Evolutionary conservation across 64 coral and sea anemone genomes (phyloP).

Genomic region (Montipora capricornis): DNA sequence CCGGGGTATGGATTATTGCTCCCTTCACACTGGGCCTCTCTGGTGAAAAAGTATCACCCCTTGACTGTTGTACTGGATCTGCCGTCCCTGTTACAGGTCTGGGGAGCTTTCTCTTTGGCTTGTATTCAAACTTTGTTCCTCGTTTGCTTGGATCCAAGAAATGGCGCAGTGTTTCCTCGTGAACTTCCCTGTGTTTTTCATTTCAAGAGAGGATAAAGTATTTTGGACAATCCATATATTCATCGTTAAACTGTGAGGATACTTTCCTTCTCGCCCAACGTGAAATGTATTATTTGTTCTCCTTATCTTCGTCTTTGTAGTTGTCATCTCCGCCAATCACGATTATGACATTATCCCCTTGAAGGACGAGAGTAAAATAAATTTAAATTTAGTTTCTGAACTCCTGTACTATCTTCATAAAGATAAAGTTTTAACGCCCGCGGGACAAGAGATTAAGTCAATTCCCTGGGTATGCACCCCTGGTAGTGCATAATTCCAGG

Average conservation of each 20-base stretch:
- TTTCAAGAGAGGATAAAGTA: slow-evolving; percentile 85
- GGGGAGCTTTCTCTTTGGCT: not conserved
- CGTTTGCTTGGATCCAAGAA: slow-evolving; percentile 59
- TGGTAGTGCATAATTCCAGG: too few species aligned
- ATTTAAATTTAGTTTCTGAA: too few species aligned
- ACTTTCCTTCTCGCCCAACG: slow-evolving; percentile 62
- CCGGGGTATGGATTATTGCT: too few species aligned
- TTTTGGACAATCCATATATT: slow-evolving; percentile 53
- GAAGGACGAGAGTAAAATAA: not conserved
- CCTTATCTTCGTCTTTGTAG: slow-evolving; percentile 63
- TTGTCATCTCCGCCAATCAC: slow-evolving; percentile 83
- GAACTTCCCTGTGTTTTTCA: slow-evolving; percentile 60
- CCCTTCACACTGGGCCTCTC: too few species aligned
- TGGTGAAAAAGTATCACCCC: too few species aligned
- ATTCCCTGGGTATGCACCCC: too few species aligned
- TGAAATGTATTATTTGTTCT: slow-evolving; percentile 52
- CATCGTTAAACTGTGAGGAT: slow-evolving; percentile 60
- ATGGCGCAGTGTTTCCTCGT: slow-evolving; percentile 66
- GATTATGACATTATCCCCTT: slow-evolving; percentile 70
- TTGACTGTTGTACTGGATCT: too few species aligned
- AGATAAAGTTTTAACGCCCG: too few species aligned
- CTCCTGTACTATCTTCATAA: too few species aligned
- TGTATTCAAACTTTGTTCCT: slow-evolving; percentile 55
- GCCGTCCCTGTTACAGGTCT: not conserved
- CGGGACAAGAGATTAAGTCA: too few species aligned